Conservation (phyloP, 2,888 invertebrate genomes). For the Cantharis flavilabris region DNA sequence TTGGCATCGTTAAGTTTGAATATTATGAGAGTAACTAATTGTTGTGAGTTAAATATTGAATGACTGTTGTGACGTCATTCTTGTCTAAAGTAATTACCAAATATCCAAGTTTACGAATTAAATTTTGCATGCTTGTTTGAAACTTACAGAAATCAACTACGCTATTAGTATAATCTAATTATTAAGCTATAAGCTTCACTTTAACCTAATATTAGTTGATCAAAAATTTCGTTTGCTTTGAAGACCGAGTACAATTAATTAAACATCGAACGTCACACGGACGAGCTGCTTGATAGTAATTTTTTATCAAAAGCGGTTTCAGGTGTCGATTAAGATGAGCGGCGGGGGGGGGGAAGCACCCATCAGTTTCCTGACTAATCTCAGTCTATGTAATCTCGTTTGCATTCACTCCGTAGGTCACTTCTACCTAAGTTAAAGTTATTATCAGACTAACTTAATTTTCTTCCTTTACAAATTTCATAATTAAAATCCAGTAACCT, state of each 20-base stretch:
- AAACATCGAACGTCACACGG: not conserved
- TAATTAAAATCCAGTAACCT: not conserved
- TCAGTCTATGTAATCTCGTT: not conserved
- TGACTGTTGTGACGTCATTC: not conserved
- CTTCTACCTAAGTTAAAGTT: not conserved
- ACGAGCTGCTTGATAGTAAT: not conserved
- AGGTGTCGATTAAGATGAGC: not conserved
- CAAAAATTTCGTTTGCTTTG: not conserved
- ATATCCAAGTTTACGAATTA: not conserved
- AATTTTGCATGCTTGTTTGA: not conserved
- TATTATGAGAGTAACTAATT: not conserved
- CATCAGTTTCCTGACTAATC: not conserved
- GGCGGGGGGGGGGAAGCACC: not conserved
- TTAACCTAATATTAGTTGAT: too few relatives aligned
- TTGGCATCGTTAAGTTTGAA: not conserved
- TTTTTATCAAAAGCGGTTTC: not conserved
- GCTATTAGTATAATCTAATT: not conserved
- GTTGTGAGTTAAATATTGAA: not conserved
- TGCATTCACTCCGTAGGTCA: not conserved
- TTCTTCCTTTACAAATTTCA: not conserved
- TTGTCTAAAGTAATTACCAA: not conserved
- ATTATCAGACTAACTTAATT: not conserved
- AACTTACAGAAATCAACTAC: conserved; percentile 2
- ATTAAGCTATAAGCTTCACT: not conserved
- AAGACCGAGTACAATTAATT: not conserved